Percentiles rank a stretch among this genome's conserved stretches.
Conservation (phyloP, 2,888 invertebrate species). For the Dexiosoma caninum region DNA sequence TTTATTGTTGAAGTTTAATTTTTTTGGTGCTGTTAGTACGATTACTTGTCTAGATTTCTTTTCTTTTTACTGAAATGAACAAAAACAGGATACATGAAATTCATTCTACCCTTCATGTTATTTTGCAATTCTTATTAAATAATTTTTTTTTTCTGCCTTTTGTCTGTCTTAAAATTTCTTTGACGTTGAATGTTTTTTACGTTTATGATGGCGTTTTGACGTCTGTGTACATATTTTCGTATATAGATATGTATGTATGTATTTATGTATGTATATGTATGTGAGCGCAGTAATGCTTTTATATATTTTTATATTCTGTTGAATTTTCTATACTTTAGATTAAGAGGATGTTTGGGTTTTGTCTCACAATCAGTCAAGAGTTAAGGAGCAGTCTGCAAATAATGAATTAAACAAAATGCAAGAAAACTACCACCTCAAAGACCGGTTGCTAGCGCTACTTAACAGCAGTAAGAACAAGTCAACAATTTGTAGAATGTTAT, state of each 20-base stretch:
- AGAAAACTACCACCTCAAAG: constrained; percentile 40
- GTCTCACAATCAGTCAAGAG: constrained; percentile 62
- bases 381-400: constrained; percentile 61
- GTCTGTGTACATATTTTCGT: constrained; percentile 8
- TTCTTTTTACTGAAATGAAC: not conserved
- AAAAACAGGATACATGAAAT: constrained; percentile 57
- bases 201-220: constrained; percentile 41
- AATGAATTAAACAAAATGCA: constrained; percentile 54
- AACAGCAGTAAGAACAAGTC: no score
- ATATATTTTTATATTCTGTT: constrained; percentile 27
- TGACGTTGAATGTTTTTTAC: constrained; percentile 34
- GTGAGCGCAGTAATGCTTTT: not conserved
- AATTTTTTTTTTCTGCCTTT: constrained; percentile 6
- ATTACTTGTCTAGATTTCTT: constrained; percentile 39
- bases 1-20: constrained; percentile 40
- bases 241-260: no score
- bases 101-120: constrained; percentile 57
- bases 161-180: constrained; percentile 32
- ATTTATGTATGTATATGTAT: no score
- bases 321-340: constrained; percentile 47
- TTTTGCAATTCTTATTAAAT: constrained; percentile 58
- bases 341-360: constrained; percentile 60
- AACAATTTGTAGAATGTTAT: not conserved
- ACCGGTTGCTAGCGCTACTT: not conserved
- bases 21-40: constrained; percentile 20